Percentiles rank a stretch among this genome's conserved stretches.
These are phyloP conservation scores for Drosophila anomelani DNA, from an alignment of 2,888 invertebrate genomes.

Conservation along the genomic window DNA sequence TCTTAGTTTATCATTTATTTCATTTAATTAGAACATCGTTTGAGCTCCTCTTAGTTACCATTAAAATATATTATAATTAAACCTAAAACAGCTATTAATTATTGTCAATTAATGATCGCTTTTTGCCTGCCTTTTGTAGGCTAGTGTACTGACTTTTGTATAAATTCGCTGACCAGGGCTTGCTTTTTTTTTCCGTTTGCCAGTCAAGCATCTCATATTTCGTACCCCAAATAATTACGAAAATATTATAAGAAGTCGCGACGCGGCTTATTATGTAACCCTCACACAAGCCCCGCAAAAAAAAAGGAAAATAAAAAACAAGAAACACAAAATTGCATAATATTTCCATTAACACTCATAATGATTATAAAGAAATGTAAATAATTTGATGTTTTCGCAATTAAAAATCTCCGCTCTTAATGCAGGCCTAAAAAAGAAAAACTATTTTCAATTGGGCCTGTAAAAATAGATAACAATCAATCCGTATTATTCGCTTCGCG, in stretches of 20 bases:
- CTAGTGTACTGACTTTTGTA: not conserved
- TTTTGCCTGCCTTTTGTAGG: not conserved
- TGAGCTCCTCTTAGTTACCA: not conserved
- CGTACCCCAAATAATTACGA: conserved; percentile 2
- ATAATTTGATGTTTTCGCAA: too few relatives aligned
- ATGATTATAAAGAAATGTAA: too few relatives aligned
- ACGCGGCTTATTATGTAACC: not conserved
- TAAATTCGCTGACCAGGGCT: conserved; percentile 1
- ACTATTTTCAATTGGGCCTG: not conserved
- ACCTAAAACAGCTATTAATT: not conserved
- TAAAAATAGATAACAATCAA: not conserved
- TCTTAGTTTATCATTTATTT: not conserved
- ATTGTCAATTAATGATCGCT: not conserved
- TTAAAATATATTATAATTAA: not conserved
- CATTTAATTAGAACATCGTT: not conserved
- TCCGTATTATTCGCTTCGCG: not conserved
- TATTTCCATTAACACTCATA: not conserved
- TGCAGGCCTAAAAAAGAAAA: not conserved
- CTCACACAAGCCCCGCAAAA: not conserved
- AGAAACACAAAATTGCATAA: not conserved
- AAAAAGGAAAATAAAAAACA: not conserved
- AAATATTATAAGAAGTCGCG: not conserved
- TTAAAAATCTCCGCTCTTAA: too few relatives aligned
- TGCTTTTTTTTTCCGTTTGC: not conserved
- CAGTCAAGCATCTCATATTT: conserved; percentile 3